Percentiles rank a stretch among this genome's conserved stretches.
Conservation (phyloP, 1,140 invertebrate genomes). For the Habropoda laboriosa region DNA sequence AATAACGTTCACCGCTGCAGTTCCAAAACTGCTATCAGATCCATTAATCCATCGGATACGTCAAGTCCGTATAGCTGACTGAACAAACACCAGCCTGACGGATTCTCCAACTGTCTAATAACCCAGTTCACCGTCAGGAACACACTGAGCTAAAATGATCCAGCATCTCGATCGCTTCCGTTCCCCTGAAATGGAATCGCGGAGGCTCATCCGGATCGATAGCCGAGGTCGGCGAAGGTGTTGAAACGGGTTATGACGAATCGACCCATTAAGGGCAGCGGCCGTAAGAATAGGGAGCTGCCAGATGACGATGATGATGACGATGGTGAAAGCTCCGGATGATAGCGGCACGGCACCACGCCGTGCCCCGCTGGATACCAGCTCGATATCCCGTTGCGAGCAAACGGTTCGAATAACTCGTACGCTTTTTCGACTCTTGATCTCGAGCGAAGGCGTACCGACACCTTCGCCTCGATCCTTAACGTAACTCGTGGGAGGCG, state of each 20-base stretch:
- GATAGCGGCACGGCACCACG: constrained; percentile 70
- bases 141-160: neutral
- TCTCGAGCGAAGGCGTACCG: constrained; percentile 20
- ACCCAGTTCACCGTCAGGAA: neutral
- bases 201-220: constrained; percentile 26
- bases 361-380: constrained; percentile 69
- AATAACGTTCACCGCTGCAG: no score
- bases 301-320: constrained; percentile 75
- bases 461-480: constrained; percentile 18
- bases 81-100: no score
- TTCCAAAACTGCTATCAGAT: no score
- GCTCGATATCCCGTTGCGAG: constrained; percentile 70
- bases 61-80: no score
- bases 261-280: constrained; percentile 59
- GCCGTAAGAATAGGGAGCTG: constrained; percentile 58
- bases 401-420: constrained; percentile 68
- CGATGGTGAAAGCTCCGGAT: constrained; percentile 66
- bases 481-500: constrained; percentile 21
- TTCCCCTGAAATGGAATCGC: neutral
- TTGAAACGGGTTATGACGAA: constrained; percentile 67
- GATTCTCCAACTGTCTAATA: no score
- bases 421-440: constrained; percentile 51
- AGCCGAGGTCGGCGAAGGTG: constrained; percentile 49
- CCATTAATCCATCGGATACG: no score
- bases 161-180: neutral